Evolutionary conservation across 2,797 vertebrate genomes (phyloP).

Genomic region (Erpetoichthys calabaricus): DNA sequence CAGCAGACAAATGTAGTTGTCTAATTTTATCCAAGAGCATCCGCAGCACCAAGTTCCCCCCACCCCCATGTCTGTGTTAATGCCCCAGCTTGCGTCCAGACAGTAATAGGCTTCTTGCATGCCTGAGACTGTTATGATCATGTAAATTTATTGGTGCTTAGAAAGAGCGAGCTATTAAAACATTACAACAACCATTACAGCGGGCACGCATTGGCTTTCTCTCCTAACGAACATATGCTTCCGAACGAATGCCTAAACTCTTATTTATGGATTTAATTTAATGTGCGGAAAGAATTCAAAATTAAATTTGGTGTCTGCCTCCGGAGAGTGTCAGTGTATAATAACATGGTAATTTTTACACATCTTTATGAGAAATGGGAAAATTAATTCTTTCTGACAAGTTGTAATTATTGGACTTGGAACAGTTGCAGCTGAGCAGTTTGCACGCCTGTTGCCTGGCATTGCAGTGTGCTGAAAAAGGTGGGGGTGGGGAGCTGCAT

Average conservation of each 20-base stretch:
- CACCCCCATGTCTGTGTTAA: slow-evolving; percentile 37
- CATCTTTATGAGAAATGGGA: slow-evolving; percentile 99
- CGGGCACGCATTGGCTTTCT: slow-evolving; percentile 64
- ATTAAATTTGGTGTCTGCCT: slow-evolving; percentile 98
- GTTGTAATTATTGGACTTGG: slow-evolving; percentile 99
- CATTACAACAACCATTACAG: slow-evolving; percentile 95
- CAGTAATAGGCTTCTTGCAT: slow-evolving; percentile 81
- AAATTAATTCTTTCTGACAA: slow-evolving; percentile 99
- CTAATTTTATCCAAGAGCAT: slow-evolving; percentile 64
- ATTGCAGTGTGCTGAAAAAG: slow-evolving; percentile 66
- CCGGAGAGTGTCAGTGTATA: slow-evolving; percentile 98
- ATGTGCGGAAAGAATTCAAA: slow-evolving; percentile 98
- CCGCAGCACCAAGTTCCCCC: slow-evolving; percentile 53
- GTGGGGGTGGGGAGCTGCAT: slow-evolving; percentile 36
- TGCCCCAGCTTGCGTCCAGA: slow-evolving; percentile 54
- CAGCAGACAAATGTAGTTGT: slow-evolving; percentile 59
- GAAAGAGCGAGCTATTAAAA: slow-evolving; percentile 93
- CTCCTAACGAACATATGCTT: slow-evolving; percentile 98
- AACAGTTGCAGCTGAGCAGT: slow-evolving; percentile 98
- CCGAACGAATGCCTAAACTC: slow-evolving; percentile 95
- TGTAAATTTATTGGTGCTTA: slow-evolving; percentile 92
- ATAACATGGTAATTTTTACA: slow-evolving; percentile 99
- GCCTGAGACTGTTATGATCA: slow-evolving; percentile 78
- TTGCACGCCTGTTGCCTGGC: slow-evolving; percentile 87
- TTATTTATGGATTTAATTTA: slow-evolving; percentile 99